Evolutionary conservation across 2,113 vertebrate species (phyloP).

Genomic region (Sinocyclocheilus maitianheensis): DNA sequence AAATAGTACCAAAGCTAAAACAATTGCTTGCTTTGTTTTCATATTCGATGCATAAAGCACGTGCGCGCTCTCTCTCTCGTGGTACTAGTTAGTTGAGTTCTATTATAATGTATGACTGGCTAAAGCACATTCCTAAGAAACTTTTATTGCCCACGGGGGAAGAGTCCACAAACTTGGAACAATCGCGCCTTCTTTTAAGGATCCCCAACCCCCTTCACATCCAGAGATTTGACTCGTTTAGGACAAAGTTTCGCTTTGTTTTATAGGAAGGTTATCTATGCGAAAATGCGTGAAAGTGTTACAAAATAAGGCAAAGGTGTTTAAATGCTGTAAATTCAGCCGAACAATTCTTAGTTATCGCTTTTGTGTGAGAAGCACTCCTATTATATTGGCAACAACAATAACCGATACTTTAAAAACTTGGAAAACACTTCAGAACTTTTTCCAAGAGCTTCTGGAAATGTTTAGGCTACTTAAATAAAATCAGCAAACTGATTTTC

Average conservation of each 20-base stretch:
- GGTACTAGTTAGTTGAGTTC: too few relatives aligned
- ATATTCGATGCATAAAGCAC: background rate
- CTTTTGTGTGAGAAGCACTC: background rate
- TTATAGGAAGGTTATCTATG: background rate
- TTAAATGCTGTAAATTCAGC: background rate
- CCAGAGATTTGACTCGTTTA: background rate
- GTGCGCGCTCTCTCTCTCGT: background rate
- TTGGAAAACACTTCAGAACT: background rate
- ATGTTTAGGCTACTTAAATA: background rate
- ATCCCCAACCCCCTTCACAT: background rate
- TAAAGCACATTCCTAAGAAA: background rate
- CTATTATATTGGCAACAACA: too few relatives aligned
- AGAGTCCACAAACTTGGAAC: slow-evolving; percentile 3
- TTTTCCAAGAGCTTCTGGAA: background rate
- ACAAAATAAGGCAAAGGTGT: background rate
- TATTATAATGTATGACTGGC: too few relatives aligned
- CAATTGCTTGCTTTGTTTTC: background rate
- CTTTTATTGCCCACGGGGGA: slow-evolving; percentile 1
- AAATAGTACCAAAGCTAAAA: background rate
- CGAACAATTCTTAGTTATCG: background rate
- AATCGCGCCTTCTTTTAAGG: background rate
- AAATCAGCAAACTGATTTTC: background rate
- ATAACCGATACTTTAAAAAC: background rate
- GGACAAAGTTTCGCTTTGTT: too few relatives aligned
- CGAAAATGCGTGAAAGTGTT: background rate